Conservation (phyloP, 2,888 invertebrate species). For the Apantesis nais region DNA sequence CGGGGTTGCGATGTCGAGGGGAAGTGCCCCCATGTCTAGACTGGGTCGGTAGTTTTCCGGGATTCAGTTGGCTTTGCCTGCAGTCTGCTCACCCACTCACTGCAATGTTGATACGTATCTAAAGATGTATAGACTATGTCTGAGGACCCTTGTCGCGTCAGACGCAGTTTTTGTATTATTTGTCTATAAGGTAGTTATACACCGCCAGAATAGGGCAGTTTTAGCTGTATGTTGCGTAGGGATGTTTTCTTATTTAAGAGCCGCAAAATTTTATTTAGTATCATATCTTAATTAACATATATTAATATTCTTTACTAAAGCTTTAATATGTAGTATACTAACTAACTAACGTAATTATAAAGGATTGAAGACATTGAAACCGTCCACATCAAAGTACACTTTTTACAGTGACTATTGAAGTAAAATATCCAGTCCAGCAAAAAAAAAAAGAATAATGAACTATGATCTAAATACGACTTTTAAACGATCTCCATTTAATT, state of each 20-base stretch:
- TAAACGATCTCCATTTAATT: not conserved
- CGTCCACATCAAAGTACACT: not conserved
- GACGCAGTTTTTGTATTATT: conserved; percentile 75
- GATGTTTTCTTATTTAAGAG: conserved; percentile 50
- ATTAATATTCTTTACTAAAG: not conserved
- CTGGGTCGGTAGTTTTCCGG: conserved; percentile 87
- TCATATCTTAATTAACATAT: no score
- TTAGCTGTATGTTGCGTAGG: conserved; percentile 59
- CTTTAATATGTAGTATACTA: no score
- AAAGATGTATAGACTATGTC: conserved; percentile 63
- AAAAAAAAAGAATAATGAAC: not conserved
- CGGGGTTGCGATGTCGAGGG: conserved; percentile 61
- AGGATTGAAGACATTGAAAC: not conserved
- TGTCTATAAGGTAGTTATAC: conserved; percentile 61
- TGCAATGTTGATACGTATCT: conserved; percentile 73
- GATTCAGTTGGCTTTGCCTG: conserved; percentile 83
- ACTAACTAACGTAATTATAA: no score
- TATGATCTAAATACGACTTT: not conserved
- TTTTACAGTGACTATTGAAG: not conserved
- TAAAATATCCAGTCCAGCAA: not conserved
- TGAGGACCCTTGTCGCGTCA: conserved; percentile 79
- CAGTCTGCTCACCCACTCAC: conserved; percentile 83
- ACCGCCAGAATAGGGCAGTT: conserved; percentile 57
- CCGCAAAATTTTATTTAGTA: not conserved
- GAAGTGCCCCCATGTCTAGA: conserved; percentile 85